phyloP scores from a whole-genome alignment of 30 jellyfish, hydroid and myxozoan species.

The Sanderia malayensis region DNA sequence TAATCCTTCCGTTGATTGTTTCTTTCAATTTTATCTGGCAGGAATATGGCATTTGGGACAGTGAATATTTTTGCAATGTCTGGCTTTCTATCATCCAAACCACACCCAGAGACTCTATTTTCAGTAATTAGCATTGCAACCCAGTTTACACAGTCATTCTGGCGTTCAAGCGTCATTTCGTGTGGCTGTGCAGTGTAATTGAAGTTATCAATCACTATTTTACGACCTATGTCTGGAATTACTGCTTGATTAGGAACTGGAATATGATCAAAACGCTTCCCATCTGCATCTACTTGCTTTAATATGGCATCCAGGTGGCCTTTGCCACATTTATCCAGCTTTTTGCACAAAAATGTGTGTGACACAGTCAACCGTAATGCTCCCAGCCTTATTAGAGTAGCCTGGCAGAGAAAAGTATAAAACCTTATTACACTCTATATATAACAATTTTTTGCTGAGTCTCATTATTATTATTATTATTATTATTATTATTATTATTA shows the following conservation, averaged over 20 bases:
- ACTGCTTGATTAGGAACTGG: neutral
- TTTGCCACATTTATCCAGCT: constrained; percentile 38
- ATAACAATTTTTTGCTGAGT: neutral
- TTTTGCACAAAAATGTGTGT: constrained; percentile 21
- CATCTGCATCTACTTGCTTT: constrained; percentile 5
- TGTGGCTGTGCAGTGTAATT: constrained; percentile 20
- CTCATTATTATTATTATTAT: no score
- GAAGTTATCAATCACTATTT: constrained; percentile 3
- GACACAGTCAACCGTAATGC: constrained; percentile 32
- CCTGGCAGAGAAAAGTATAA: constrained; percentile 12
- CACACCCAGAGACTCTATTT: constrained; percentile 25
- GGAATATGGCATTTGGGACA: constrained; percentile 7
- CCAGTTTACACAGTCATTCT: constrained; percentile 25
- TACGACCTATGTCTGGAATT: constrained; percentile 11
- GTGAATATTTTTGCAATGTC: neutral
- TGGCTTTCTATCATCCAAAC: constrained; percentile 15
- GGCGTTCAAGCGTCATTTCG: constrained; percentile 30
- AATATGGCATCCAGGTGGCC: constrained; percentile 15
- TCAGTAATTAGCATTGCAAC: constrained; percentile 17
- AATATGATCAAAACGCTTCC: neutral
- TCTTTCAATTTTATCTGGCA: constrained; percentile 14
- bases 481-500: no score
- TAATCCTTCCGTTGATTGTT: constrained; percentile 13
- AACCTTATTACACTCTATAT: no score
- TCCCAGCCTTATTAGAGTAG: constrained; percentile 35